Evolutionary conservation across 2,113 vertebrate genomes (phyloP).

Genomic region (Charina bottae): DNA sequence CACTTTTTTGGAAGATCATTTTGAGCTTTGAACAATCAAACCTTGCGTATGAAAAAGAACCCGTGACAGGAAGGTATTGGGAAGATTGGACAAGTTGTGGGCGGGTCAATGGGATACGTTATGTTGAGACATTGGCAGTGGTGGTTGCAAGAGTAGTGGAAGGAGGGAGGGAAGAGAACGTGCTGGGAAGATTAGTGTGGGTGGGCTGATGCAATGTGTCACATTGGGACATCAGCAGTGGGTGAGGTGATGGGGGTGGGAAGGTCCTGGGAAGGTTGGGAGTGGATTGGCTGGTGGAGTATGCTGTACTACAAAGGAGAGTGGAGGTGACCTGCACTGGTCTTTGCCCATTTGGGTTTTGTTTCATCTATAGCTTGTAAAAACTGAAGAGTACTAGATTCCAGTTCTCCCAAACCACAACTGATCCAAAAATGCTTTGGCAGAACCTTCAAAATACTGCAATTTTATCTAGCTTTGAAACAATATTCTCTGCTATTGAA

Average conservation of each 20-base stretch:
- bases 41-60: no score
- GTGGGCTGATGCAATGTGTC: background rate
- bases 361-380: background rate
- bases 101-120: background rate
- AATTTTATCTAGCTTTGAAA: background rate
- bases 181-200: background rate
- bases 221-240: background rate
- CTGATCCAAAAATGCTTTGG: background rate
- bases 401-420: background rate
- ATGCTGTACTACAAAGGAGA: background rate
- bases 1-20: no score
- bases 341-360: background rate
- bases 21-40: no score
- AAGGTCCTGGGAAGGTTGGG: background rate
- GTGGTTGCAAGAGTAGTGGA: background rate
- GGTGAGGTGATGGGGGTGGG: background rate
- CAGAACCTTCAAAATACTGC: background rate
- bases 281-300: background rate
- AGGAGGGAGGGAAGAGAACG: background rate
- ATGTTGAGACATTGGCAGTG: background rate
- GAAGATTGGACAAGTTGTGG: background rate
- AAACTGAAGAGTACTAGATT: background rate
- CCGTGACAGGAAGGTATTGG: background rate
- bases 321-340: background rate
- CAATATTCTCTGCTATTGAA: background rate